Conservation (phyloP, 2,113 vertebrate genomes). For the Misgurnus anguillicaudatus region DNA sequence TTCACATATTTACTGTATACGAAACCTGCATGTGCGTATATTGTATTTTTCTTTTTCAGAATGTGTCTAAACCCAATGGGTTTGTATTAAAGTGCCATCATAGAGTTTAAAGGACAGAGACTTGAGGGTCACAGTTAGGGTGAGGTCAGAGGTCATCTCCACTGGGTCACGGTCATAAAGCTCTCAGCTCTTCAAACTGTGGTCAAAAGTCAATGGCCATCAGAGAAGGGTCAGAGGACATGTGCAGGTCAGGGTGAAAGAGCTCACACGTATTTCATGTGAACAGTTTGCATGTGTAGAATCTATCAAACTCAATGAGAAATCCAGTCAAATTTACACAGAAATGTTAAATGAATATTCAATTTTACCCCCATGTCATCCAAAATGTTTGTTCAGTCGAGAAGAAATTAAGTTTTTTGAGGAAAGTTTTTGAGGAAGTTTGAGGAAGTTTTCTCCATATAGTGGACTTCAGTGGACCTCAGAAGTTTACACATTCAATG, state of each 20-base stretch:
- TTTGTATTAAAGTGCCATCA: background rate
- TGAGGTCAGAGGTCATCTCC: slow-evolving; percentile 41
- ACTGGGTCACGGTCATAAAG: slow-evolving; percentile 53
- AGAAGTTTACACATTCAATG: too few species aligned
- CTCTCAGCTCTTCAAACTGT: background rate
- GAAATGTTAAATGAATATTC: too few species aligned
- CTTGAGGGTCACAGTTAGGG: slow-evolving; percentile 40
- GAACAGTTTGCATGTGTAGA: background rate
- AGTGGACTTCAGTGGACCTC: too few species aligned
- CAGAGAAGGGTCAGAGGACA: slow-evolving; percentile 14
- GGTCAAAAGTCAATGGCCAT: slow-evolving; percentile 32
- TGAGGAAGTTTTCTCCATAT: too few species aligned
- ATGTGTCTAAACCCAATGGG: background rate
- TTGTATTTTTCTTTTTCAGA: background rate
- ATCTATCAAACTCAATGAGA: too few species aligned
- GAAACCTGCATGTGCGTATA: background rate
- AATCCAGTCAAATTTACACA: too few species aligned
- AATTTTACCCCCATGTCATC: too few species aligned
- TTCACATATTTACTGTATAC: background rate
- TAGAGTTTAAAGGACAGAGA: background rate
- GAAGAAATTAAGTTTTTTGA: too few species aligned
- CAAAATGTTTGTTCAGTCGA: too few species aligned
- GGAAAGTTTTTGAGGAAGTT: too few species aligned
- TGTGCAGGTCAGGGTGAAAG: slow-evolving; percentile 12
- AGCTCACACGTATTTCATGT: background rate